Conservation (phyloP, 2,797 vertebrate genomes). For the Ara ararauna region DNA sequence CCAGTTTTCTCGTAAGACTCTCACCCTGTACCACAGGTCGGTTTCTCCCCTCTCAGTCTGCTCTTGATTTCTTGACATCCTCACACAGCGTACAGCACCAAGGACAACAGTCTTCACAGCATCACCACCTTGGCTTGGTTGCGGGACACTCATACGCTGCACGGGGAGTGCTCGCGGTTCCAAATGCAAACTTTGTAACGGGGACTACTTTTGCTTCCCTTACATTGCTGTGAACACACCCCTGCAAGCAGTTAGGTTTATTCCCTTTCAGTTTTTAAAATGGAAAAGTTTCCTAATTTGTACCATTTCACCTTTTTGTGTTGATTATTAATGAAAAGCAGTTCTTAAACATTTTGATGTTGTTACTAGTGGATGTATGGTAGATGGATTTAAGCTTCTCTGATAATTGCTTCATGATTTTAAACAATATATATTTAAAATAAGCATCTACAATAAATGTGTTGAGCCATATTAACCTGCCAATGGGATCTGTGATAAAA, state of each 20-base stretch:
- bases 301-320: constrained; percentile 74
- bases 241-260: background rate
- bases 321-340: constrained; percentile 75
- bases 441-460: constrained; percentile 80
- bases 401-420: constrained; percentile 79
- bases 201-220: constrained; percentile 20
- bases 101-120: background rate
- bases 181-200: background rate
- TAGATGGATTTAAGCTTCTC: constrained; percentile 80
- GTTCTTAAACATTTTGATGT: constrained; percentile 75
- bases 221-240: background rate
- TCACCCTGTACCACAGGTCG: background rate
- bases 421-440: constrained; percentile 81
- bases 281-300: constrained; percentile 63
- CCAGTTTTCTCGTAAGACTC: constrained; percentile 4
- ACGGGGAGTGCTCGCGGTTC: background rate
- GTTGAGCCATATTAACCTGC: constrained; percentile 86
- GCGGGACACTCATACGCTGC: background rate
- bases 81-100: background rate
- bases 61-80: background rate
- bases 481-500: constrained; percentile 82
- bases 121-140: background rate
- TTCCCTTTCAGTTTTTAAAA: constrained; percentile 65
- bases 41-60: background rate
- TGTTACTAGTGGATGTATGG: constrained; percentile 79